Evolutionary conservation across 2,797 vertebrate genomes (phyloP).

Genomic region (Glyptemys insculpta): DNA sequence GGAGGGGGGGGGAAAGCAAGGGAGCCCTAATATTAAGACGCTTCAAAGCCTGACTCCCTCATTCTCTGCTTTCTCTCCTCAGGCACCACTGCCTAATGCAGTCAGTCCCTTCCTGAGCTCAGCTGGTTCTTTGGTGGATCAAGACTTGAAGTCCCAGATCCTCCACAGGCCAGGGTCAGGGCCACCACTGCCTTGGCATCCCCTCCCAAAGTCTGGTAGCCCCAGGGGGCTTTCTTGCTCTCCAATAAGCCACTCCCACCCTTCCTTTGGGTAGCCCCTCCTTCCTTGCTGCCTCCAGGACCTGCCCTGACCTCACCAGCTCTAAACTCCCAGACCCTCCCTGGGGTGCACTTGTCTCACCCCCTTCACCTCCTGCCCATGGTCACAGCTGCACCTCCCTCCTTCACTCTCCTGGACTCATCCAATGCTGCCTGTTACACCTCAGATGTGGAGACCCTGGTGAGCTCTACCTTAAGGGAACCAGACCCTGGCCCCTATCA

Average conservation of each 20-base stretch:
- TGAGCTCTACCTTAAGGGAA: background rate
- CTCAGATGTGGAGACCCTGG: background rate
- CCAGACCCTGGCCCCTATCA: background rate
- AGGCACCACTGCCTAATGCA: rapidly evolving
- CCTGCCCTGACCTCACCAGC: background rate
- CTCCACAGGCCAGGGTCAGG: background rate
- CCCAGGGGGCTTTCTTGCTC: too few relatives aligned
- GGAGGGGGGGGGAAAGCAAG: background rate
- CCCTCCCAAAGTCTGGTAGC: background rate
- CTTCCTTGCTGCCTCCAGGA: background rate
- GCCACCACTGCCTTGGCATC: background rate
- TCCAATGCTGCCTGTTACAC: background rate
- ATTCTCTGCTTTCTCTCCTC: background rate
- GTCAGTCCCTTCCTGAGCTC: background rate
- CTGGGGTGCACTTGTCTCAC: background rate
- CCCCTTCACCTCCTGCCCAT: background rate
- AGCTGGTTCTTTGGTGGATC: rapidly evolving
- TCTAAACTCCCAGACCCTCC: background rate
- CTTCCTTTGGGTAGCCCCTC: background rate
- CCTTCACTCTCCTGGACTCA: background rate
- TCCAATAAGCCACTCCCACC: rapidly evolving
- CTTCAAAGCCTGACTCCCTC: rapidly evolving
- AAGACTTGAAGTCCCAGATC: background rate
- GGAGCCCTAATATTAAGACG: background rate
- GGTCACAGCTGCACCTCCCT: background rate